Percentiles rank a stretch among this genome's conserved stretches.
phyloP scores from a whole-genome alignment of 2,113 vertebrate genomes.

The Gallinago jamesoni region DNA sequence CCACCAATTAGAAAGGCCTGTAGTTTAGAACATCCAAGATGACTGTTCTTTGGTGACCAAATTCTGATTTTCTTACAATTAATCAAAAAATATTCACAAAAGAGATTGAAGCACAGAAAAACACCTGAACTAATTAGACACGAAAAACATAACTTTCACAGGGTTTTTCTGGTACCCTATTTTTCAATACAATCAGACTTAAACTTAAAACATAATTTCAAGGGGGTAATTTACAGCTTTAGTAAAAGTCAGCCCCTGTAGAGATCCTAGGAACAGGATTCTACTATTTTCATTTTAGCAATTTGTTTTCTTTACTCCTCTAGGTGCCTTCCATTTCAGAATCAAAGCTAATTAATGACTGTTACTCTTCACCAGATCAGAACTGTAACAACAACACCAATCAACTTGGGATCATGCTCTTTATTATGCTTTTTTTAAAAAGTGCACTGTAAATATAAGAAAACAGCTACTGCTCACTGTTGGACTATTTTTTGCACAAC shows the following conservation, averaged over 20 bases:
- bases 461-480: neutral
- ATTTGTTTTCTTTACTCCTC: neutral
- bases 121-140: neutral
- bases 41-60: neutral
- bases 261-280: neutral
- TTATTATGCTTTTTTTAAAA: neutral
- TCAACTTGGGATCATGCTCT: neutral
- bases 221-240: neutral
- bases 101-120: neutral
- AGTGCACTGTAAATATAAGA: neutral
- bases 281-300: neutral
- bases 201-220: neutral
- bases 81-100: neutral
- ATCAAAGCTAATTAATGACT: neutral
- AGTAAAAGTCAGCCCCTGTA: neutral
- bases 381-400: neutral
- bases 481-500: neutral
- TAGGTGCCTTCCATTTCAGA: neutral
- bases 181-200: neutral
- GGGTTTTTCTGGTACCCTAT: neutral
- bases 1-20: neutral
- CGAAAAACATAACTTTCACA: neutral
- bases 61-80: neutral
- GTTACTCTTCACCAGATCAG: neutral
- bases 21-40: neutral